Evolutionary conservation across 2,888 invertebrate genomes (phyloP).

Genomic region (Oxyteleia sp.): DNA sequence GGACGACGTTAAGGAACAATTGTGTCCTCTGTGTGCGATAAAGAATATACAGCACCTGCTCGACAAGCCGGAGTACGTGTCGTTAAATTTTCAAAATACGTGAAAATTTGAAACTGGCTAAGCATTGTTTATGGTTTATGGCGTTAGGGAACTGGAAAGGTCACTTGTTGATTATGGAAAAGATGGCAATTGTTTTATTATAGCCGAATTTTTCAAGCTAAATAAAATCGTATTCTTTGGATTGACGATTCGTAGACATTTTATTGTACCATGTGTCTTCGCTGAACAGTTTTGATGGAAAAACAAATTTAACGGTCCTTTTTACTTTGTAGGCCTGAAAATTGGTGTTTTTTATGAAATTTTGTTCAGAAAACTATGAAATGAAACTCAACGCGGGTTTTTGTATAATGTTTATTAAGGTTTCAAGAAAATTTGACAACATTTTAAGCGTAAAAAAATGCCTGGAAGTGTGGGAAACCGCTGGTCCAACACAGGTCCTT

Average conservation of each 20-base stretch:
- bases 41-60: slow-evolving; percentile 84
- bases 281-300: too few species aligned
- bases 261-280: too few species aligned
- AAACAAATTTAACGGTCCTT: too few species aligned
- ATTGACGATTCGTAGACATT: too few species aligned
- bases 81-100: slow-evolving; percentile 78
- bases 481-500: not conserved
- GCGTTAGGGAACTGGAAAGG: not conserved
- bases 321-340: not conserved
- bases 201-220: too few species aligned
- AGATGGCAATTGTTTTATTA: not conserved
- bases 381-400: slow-evolving; percentile 4
- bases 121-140: not conserved
- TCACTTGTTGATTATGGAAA: too few species aligned
- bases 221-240: too few species aligned
- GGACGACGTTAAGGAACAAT: slow-evolving; percentile 80
- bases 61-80: slow-evolving; percentile 82
- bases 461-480: not conserved
- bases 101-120: slow-evolving; percentile 68
- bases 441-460: not conserved
- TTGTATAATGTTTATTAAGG: not conserved
- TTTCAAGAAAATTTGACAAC: slow-evolving; percentile 3
- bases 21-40: slow-evolving; percentile 85
- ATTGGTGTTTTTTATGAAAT: not conserved
- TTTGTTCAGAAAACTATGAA: not conserved